These are phyloP conservation scores for Hyaena hyaena DNA, from an alignment of 2,113 vertebrate species.

Conservation along the genomic window DNA sequence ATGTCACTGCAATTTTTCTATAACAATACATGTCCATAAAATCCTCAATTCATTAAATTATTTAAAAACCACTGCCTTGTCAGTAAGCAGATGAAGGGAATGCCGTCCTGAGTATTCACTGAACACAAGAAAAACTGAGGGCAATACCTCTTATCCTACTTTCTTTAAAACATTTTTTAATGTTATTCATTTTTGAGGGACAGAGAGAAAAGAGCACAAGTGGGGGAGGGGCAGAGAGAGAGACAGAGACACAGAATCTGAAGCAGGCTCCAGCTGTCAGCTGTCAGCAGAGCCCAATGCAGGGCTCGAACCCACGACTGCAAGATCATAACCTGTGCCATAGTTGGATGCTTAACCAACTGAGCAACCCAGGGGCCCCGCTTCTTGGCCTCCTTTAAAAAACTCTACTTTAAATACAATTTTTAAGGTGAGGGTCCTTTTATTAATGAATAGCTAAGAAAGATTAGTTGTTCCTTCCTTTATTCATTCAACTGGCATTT, in stretches of 20 bases:
- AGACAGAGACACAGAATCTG: no score
- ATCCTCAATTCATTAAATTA: background rate
- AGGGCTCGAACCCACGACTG: no score
- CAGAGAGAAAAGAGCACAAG: no score
- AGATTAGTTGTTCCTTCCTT: background rate
- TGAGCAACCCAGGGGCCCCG: no score
- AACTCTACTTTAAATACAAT: background rate
- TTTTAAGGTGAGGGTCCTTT: background rate
- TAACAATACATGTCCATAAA: background rate
- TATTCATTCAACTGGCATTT: background rate
- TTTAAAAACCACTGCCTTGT: background rate
- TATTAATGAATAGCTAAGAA: background rate
- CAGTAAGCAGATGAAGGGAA: background rate
- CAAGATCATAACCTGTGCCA: no score
- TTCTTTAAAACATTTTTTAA: no score
- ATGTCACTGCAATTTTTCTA: background rate
- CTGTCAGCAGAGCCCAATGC: no score
- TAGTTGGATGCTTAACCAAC: no score
- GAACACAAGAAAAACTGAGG: background rate
- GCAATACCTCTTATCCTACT: background rate
- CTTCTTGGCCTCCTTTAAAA: background rate
- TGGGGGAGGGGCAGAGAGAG: no score
- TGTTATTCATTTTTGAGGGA: no score
- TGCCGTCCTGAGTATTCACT: background rate
- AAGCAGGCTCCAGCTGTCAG: no score